Conservation (phyloP, 2,888 invertebrate genomes). For the Cancer borealis region DNA sequence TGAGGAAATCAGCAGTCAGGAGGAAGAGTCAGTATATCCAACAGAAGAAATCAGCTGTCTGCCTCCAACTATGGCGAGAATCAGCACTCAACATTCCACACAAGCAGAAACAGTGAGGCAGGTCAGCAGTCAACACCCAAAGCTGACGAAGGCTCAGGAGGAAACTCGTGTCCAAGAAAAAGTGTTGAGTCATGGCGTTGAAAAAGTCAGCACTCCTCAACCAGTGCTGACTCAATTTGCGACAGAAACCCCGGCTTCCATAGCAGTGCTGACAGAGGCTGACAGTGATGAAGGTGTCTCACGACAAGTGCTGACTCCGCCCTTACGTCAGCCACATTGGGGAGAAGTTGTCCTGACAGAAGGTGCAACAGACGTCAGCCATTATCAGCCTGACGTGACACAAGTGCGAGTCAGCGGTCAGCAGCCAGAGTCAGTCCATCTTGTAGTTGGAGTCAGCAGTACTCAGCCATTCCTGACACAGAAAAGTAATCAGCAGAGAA, state of each 20-base stretch:
- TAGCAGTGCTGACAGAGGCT: constrained; percentile 13
- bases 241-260: not conserved
- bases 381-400: not conserved
- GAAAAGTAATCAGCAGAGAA: too few relatives aligned
- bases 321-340: not conserved
- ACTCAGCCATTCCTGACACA: not conserved
- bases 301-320: not conserved
- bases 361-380: not conserved
- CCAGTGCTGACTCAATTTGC: constrained; percentile 24
- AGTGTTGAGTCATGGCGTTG: not conserved
- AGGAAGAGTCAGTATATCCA: not conserved
- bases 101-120: not conserved
- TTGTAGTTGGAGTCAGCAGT: not conserved
- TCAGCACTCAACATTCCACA: not conserved
- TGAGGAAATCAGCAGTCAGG: not conserved
- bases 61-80: not conserved
- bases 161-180: not conserved
- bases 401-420: not conserved
- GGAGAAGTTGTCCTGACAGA: not conserved
- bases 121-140: not conserved
- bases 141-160: not conserved
- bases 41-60: not conserved
- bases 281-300: not conserved
- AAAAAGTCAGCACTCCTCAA: constrained; percentile 15
- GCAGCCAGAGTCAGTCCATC: not conserved